Percentiles rank a stretch among this genome's conserved stretches.
These are phyloP conservation scores for Heliconius cydno DNA, from an alignment of 2,888 invertebrate genomes.

Conservation along the genomic window DNA sequence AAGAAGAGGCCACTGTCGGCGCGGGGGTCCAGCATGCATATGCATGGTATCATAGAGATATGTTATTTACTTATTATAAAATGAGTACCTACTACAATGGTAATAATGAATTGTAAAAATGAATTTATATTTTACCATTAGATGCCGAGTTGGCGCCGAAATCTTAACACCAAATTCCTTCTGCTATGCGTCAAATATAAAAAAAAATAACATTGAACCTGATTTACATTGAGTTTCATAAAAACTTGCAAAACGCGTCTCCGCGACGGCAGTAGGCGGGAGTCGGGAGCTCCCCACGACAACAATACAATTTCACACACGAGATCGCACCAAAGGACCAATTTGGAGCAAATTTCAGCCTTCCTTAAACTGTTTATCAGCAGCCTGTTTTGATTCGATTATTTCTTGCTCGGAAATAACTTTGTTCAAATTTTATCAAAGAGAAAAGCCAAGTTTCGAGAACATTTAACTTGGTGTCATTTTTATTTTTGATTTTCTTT, in stretches of 20 bases:
- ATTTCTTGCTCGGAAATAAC: constrained; percentile 21
- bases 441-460: neutral
- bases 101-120: no score
- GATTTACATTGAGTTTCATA: neutral
- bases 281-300: constrained; percentile 32
- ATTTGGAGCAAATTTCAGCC: constrained; percentile 49
- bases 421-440: constrained; percentile 19
- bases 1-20: no score
- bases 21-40: no score
- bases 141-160: no score
- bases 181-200: neutral
- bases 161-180: neutral
- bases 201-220: neutral
- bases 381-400: constrained; percentile 30
- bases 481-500: neutral
- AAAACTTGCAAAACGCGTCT: constrained; percentile 1
- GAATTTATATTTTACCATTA: no score
- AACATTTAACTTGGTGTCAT: constrained; percentile 1
- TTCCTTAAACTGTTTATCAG: constrained; percentile 36
- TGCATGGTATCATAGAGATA: no score
- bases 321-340: constrained; percentile 50
- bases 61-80: no score
- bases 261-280: neutral
- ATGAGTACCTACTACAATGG: no score
- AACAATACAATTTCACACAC: constrained; percentile 52